Percentiles rank a stretch among this genome's conserved stretches.
phyloP scores from a whole-genome alignment of 2,797 vertebrate species.

The Artibeus lituratus region DNA sequence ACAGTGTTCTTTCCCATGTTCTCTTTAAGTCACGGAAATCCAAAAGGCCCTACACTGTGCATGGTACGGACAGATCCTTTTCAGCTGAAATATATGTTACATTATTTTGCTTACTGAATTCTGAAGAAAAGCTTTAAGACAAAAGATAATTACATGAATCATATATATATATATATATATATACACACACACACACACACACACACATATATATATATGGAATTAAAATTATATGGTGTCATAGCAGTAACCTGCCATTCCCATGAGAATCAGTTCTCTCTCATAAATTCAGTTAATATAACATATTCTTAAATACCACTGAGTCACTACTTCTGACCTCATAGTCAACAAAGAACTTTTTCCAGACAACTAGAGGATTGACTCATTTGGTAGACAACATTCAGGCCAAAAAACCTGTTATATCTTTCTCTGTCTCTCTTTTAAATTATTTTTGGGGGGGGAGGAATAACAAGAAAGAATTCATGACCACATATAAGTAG shows the following conservation, averaged over 20 bases:
- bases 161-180: too few species aligned
- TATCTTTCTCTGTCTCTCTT: background rate
- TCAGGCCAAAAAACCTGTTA: background rate
- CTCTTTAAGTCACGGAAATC: background rate
- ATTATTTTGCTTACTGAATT: background rate
- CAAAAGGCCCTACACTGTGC: background rate
- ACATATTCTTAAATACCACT: background rate
- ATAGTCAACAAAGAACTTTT: background rate
- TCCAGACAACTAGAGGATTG: background rate
- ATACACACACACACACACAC: too few species aligned
- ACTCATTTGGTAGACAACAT: background rate
- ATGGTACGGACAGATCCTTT: background rate
- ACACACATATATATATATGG: too few species aligned
- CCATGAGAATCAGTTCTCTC: background rate
- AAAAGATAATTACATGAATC: background rate
- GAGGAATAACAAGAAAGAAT: background rate
- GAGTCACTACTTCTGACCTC: constrained; percentile 13
- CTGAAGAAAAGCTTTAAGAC: background rate
- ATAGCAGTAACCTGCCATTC: background rate
- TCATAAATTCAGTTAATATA: background rate
- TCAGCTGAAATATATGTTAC: background rate
- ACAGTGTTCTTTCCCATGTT: background rate
- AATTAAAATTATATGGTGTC: background rate
- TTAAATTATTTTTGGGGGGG: background rate
- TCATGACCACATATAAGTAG: background rate